Conservation (phyloP, 2,113 vertebrate genomes). For the Melospiza melodia region DNA sequence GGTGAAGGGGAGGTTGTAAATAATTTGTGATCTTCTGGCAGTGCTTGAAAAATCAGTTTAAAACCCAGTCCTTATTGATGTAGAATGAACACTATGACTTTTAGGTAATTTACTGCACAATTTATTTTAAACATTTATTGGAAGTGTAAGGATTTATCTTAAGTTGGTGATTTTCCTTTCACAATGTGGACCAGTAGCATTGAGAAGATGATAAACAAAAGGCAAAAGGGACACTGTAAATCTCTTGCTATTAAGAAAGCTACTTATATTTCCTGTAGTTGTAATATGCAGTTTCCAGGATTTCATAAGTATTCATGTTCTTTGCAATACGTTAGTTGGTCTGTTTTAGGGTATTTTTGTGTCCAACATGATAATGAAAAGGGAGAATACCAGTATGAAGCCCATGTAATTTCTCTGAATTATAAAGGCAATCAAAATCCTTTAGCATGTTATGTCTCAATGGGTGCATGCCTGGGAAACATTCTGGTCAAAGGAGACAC, state of each 20-base stretch:
- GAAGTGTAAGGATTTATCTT: not conserved
- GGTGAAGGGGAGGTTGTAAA: not conserved
- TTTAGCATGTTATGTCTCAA: not conserved
- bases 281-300: not conserved
- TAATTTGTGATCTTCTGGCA: not conserved
- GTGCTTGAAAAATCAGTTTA: not conserved
- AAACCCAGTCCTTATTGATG: not conserved
- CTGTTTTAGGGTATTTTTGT: not conserved
- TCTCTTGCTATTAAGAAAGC: not conserved
- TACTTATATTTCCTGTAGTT: not conserved
- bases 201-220: not conserved
- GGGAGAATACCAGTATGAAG: not conserved
- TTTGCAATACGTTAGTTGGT: not conserved
- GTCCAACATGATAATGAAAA: not conserved
- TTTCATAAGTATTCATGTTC: not conserved
- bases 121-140: not conserved
- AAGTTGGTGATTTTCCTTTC: not conserved
- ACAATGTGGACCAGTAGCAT: fast-evolving
- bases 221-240: not conserved
- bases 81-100: not conserved
- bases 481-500: not conserved
- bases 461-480: not conserved
- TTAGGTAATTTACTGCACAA: not conserved
- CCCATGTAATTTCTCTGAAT: not conserved
- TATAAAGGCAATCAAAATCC: not conserved